phyloP scores from a whole-genome alignment of 2,888 invertebrate species.

The Ernsta delagoae region DNA sequence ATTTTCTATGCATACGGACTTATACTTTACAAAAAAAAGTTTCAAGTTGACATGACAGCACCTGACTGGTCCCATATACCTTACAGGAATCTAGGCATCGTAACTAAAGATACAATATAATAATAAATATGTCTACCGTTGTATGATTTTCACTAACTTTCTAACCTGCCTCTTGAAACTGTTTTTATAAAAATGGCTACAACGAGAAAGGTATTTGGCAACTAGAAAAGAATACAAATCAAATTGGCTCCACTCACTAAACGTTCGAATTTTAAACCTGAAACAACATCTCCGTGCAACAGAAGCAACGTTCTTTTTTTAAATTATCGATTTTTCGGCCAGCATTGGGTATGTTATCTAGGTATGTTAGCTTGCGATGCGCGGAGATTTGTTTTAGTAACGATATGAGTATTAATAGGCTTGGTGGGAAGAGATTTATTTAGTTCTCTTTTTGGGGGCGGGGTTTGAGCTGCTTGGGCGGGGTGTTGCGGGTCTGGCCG shows the following conservation, averaged over 20 bases:
- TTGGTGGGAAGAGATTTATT: slow-evolving; percentile 57
- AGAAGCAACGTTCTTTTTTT: slow-evolving; percentile 52
- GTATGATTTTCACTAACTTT: slow-evolving; percentile 67
- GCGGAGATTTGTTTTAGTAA: slow-evolving; percentile 56
- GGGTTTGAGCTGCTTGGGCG: slow-evolving; percentile 80
- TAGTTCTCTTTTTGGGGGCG: slow-evolving; percentile 84
- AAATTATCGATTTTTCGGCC: slow-evolving; percentile 29
- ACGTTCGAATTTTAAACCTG: slow-evolving; percentile 71
- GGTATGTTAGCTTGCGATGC: slow-evolving; percentile 59
- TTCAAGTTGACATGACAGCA: slow-evolving; percentile 14
- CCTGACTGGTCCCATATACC: slow-evolving; percentile 34
- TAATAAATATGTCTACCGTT: slow-evolving; percentile 76
- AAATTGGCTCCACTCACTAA: slow-evolving; percentile 68
- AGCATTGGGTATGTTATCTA: background rate
- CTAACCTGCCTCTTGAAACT: slow-evolving; percentile 72
- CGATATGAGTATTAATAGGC: slow-evolving; percentile 78
- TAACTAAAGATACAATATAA: slow-evolving; percentile 63
- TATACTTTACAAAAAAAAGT: slow-evolving; percentile 12
- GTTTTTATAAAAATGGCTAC: slow-evolving; percentile 59
- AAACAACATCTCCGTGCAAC: slow-evolving; percentile 64
- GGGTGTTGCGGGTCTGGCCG: slow-evolving; percentile 75
- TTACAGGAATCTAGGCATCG: slow-evolving; percentile 56
- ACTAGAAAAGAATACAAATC: slow-evolving; percentile 78
- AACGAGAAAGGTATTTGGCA: slow-evolving; percentile 79
- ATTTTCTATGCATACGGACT: slow-evolving; percentile 35